Percentiles rank a stretch among this genome's conserved stretches.
Conservation (phyloP, 2,797 vertebrate genomes). For the Neoniphon sammara region DNA sequence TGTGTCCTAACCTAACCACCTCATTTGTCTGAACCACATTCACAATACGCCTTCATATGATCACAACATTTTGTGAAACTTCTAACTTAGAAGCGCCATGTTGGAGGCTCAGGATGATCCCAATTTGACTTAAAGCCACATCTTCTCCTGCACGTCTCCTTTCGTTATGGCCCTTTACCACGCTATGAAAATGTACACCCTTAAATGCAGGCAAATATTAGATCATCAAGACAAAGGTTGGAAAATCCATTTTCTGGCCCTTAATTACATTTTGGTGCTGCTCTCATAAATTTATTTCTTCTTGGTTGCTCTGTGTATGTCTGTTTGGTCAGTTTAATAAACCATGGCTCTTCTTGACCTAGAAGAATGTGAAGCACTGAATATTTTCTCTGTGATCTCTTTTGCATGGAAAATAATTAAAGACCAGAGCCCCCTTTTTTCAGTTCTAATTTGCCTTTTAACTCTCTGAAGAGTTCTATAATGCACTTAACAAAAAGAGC, state of each 20-base stretch:
- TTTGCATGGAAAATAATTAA: constrained; percentile 67
- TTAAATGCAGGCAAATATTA: constrained; percentile 64
- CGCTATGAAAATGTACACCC: constrained; percentile 51
- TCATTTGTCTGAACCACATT: neutral
- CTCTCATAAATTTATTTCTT: constrained; percentile 55
- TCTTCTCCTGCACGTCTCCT: constrained; percentile 25
- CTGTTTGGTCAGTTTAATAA: constrained; percentile 77
- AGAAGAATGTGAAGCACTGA: constrained; percentile 31
- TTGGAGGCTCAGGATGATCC: constrained; percentile 21
- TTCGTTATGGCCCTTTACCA: constrained; percentile 24
- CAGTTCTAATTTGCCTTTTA: constrained; percentile 56
- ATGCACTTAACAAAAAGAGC: constrained; percentile 60
- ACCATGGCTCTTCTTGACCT: constrained; percentile 54
- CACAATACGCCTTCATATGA: no score
- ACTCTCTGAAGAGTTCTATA: constrained; percentile 49
- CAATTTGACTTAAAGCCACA: constrained; percentile 32
- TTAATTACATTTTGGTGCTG: constrained; percentile 70
- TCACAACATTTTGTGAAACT: no score
- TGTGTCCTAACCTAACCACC: neutral
- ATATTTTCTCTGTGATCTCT: constrained; percentile 51
- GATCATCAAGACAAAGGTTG: constrained; percentile 64
- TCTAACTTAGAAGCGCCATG: no score
- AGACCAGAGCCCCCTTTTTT: constrained; percentile 37
- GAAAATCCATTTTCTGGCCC: constrained; percentile 71
- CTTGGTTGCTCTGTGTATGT: constrained; percentile 60